Evolutionary conservation across 53 echinoderm and acorn worm species (phyloP).

Genomic region (Hippasteria phrygiana): DNA sequence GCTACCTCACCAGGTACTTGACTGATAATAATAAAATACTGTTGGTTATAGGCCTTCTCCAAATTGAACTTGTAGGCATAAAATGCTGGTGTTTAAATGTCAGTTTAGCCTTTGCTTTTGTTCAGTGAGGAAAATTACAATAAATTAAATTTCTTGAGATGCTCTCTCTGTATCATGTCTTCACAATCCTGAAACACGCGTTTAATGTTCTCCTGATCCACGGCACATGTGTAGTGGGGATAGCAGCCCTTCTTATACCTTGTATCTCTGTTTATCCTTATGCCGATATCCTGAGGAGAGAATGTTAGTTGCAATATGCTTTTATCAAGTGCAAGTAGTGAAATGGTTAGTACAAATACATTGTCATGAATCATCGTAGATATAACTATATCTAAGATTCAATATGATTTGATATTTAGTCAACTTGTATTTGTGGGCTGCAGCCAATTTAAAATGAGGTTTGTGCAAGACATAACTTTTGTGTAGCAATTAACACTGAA

Average conservation of each 20-base stretch:
- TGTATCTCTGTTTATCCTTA: conserved; percentile 56
- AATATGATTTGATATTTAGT: no score
- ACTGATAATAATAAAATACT: no score
- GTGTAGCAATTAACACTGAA: no score
- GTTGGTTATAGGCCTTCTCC: no score
- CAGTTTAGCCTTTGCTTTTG: not conserved
- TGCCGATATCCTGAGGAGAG: conserved; percentile 65
- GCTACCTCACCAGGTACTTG: no score
- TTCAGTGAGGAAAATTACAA: conserved; percentile 9
- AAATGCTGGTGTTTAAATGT: not conserved
- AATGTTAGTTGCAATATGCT: not conserved
- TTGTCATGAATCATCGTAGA: no score
- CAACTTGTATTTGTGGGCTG: no score
- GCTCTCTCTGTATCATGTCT: conserved; percentile 91
- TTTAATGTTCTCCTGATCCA: conserved; percentile 93
- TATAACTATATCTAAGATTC: no score
- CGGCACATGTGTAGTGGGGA: conserved; percentile 98
- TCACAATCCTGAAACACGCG: conserved; percentile 85
- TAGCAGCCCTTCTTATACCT: conserved; percentile 84
- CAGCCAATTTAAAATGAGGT: no score
- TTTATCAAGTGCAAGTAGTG: no score
- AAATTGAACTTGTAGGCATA: not conserved
- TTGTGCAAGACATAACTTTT: no score
- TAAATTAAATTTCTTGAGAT: conserved; percentile 79
- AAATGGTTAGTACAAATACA: no score